Percentiles rank a stretch among this genome's conserved stretches.
These are phyloP conservation scores for Proterorhinus semilunaris DNA, from an alignment of 2,113 vertebrate genomes.

Conservation along the genomic window DNA sequence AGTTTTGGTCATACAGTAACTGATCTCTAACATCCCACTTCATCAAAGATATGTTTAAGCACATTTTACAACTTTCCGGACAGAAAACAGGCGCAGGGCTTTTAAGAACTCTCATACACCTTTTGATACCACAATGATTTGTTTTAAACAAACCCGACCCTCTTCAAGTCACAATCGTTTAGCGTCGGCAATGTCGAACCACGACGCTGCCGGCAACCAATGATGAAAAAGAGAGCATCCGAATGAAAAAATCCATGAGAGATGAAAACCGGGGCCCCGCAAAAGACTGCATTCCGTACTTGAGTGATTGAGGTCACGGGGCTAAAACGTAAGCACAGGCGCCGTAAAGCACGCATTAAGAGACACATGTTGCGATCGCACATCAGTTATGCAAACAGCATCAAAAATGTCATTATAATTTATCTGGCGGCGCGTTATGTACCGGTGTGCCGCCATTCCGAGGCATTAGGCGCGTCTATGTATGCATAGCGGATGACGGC, in stretches of 20 bases:
- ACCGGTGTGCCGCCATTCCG: constrained; percentile 1
- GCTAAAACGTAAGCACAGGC: not conserved
- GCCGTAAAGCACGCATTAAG: constrained; percentile 1
- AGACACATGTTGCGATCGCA: constrained; percentile 14
- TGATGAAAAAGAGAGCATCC: not conserved
- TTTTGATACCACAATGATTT: too few relatives aligned
- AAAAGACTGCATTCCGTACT: not conserved
- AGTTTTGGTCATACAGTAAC: too few relatives aligned
- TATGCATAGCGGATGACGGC: constrained; percentile 10
- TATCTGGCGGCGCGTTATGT: constrained; percentile 26
- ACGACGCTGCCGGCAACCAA: too few relatives aligned
- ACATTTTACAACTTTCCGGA: too few relatives aligned
- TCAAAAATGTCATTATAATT: constrained; percentile 21
- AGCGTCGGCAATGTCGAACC: too few relatives aligned
- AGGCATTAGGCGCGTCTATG: constrained; percentile 21
- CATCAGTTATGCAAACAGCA: constrained; percentile 31
- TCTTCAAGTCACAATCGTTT: too few relatives aligned
- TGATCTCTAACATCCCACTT: too few relatives aligned
- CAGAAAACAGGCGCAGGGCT: too few relatives aligned
- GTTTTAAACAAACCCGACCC: too few relatives aligned
- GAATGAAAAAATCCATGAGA: not conserved
- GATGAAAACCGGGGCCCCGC: not conserved
- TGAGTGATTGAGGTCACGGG: constrained; percentile 1
- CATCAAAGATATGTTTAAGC: too few relatives aligned
- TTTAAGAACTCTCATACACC: too few relatives aligned